Evolutionary conservation across 2,113 vertebrate genomes (phyloP), one percentile per base, ranked within the genome.

Genomic region (Catharus fuscescens): DNA sequence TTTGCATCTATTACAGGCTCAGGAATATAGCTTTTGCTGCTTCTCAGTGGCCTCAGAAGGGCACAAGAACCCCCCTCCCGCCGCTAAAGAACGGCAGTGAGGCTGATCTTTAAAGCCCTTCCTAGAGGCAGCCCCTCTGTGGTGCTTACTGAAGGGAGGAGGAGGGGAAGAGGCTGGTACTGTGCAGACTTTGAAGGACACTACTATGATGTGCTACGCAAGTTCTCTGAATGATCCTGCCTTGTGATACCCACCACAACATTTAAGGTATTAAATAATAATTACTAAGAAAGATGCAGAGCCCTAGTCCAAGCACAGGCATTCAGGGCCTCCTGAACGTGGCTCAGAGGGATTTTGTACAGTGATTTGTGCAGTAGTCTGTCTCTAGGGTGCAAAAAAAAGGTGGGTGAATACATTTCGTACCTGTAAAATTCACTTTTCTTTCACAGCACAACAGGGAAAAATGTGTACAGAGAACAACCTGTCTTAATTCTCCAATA

Each of bases 1-100:
- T 97, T 83, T 95, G 62, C n/a, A 45, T 88, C 95, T 83, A 92
- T 95, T 92, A 81, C 3, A 76, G 53, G 66, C 52, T 38, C 80
- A 34, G 67, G 42, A 73, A 82, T 76, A 88, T 6, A 69, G 87
- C 66, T 89, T 89, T 54, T 59, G 42, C 29, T 2, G n/a, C 83
- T 95, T 86, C 70, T 88, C 73, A 60, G 32, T 45, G 86, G 83
- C 80, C 92, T 80, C 71, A 62, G 71, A 92, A 92, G 53, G 91
- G 66, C 84, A 72, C 7, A 56, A 85, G 89, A 86, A 56, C 14
- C 25, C 67, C 23, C 4, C 61, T 15, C 62, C 21, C 5, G 38
- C 59, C 23, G 9, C 38, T 20, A 20, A 62, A 95, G 65, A 89
- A 70, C 20, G 8, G 56, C 69, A 60, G 52, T 4, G 23, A 91